Evolutionary conservation across 1,140 invertebrate species (phyloP).

Genomic region (Brachionus koreanus): DNA sequence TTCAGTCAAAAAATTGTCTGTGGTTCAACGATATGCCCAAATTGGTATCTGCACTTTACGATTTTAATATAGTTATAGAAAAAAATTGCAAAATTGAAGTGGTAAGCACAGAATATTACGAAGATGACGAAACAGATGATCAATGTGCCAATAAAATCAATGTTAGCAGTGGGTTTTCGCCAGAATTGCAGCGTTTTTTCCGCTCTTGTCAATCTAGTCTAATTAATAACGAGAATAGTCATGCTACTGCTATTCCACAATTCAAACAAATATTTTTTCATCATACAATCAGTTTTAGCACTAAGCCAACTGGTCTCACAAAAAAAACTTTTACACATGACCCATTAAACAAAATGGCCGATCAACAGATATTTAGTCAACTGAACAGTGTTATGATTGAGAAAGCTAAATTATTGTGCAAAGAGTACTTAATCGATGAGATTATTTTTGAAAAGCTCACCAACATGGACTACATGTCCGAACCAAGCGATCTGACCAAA

Average conservation of each 20-base stretch:
- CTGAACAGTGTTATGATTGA: background rate
- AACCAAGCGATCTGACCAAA: background rate
- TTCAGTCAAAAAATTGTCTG: background rate
- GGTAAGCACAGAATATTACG: background rate
- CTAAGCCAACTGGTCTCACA: background rate
- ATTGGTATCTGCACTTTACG: background rate
- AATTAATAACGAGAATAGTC: background rate
- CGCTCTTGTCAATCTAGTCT: constrained; percentile 8
- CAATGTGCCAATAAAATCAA: background rate
- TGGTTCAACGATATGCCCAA: background rate
- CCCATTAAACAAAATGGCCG: background rate
- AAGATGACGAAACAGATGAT: background rate
- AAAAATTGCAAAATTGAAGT: constrained; percentile 22
- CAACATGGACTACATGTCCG: background rate
- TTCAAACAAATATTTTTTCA: constrained; percentile 14
- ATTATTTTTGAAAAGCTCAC: constrained; percentile 6
- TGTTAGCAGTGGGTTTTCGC: background rate
- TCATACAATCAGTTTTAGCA: background rate
- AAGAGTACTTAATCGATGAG: constrained; percentile 22
- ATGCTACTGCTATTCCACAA: background rate
- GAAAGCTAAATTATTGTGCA: constrained; percentile 3
- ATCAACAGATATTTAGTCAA: background rate
- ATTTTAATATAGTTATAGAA: background rate
- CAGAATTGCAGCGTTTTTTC: constrained; percentile 23
- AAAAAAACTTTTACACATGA: constrained; percentile 22